A percentile compares a stretch with the other conserved stretches of the same genome.
These are phyloP conservation scores for Ciona savignyi DNA, from an alignment of 23 tunicate genomes.

Conservation along the genomic window DNA sequence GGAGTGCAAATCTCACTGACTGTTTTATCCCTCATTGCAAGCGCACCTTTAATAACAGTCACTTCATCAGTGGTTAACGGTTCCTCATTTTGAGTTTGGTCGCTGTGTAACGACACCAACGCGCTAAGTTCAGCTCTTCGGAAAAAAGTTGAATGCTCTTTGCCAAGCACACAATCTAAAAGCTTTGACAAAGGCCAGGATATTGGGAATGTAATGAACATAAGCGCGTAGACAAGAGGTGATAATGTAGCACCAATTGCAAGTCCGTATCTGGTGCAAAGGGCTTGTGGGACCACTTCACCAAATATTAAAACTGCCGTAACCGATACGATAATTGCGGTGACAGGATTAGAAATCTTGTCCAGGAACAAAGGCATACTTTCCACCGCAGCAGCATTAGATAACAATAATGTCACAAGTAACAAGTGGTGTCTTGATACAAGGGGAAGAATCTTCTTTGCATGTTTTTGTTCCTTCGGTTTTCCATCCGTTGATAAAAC, in stretches of 20 bases:
- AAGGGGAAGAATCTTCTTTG: conserved; percentile 72
- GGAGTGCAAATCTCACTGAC: conserved; percentile 64
- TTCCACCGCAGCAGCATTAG: conserved; percentile 98
- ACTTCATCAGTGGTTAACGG: conserved; percentile 88
- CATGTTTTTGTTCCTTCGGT: conserved; percentile 76
- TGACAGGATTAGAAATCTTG: conserved; percentile 79
- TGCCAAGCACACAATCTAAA: conserved; percentile 80
- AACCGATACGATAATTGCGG: conserved; percentile 88
- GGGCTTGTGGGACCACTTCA: conserved; percentile 93
- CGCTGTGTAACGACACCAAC: conserved; percentile 69
- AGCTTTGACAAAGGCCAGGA: conserved; percentile 91
- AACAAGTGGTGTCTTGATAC: conserved; percentile 80
- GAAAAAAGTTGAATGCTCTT: conserved; percentile 76
- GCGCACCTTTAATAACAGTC: conserved; percentile 77
- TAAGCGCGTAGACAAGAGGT: conserved; percentile 66
- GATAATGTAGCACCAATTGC: conserved; percentile 87
- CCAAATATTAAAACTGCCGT: conserved; percentile 94
- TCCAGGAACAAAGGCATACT: conserved; percentile 94
- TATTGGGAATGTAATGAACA: conserved; percentile 63
- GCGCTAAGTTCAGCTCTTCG: conserved; percentile 82
- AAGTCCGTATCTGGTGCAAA: conserved; percentile 89
- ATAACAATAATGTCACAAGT: conserved; percentile 65
- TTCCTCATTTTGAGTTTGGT: conserved; percentile 61
- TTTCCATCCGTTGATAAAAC: conserved; percentile 76
- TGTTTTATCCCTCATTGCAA: conserved; percentile 79